These are phyloP conservation scores for Asarcornis scutulata DNA, from an alignment of 2,113 vertebrate species.

Conservation along the genomic window DNA sequence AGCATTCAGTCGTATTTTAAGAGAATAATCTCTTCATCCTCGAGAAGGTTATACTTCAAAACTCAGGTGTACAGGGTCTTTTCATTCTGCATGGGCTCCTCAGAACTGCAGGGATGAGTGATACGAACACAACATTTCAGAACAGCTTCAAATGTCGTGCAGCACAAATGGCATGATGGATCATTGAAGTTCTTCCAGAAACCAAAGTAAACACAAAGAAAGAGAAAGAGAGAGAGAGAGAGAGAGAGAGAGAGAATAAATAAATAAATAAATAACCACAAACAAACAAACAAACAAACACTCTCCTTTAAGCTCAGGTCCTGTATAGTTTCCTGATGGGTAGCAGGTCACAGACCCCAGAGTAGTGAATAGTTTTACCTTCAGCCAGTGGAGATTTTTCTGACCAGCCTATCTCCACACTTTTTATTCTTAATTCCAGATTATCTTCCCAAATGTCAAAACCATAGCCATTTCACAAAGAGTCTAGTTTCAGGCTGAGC, in stretches of 20 bases:
- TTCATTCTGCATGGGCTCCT: background rate
- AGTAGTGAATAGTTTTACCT: background rate
- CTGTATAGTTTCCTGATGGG: background rate
- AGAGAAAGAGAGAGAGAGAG: too few species aligned
- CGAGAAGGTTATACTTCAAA: background rate
- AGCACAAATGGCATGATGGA: background rate
- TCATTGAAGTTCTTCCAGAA: background rate
- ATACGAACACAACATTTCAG: background rate
- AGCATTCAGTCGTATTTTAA: background rate
- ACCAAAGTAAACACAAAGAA: background rate
- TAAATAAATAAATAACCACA: background rate
- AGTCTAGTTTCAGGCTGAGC: background rate
- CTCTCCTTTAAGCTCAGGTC: background rate
- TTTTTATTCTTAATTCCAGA: background rate
- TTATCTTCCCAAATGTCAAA: background rate
- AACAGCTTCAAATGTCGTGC: background rate
- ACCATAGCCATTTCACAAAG: background rate
- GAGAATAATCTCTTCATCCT: background rate
- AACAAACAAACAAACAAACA: background rate
- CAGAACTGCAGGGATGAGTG: fast-evolving
- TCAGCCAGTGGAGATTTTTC: background rate
- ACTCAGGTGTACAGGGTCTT: background rate
- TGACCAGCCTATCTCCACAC: background rate
- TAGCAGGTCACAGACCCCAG: background rate
- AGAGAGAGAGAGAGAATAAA: too few species aligned